Percentiles rank a stretch among this genome's conserved stretches.
These are phyloP conservation scores for Chymomyza costata DNA, from an alignment of 1,140 invertebrate genomes.

Conservation along the genomic window DNA sequence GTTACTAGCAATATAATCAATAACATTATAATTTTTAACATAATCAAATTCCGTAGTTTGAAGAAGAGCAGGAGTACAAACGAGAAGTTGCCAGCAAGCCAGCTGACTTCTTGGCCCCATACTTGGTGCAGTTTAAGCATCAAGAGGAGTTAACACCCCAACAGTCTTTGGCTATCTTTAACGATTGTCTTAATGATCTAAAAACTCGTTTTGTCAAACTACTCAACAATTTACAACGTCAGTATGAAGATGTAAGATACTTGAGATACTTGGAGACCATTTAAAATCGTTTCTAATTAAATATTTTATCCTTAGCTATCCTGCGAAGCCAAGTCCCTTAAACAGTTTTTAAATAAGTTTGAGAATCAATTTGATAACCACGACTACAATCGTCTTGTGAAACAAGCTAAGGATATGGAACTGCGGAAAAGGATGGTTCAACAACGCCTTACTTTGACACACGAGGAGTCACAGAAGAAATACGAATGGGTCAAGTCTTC, in stretches of 20 bases:
- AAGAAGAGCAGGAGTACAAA: constrained; percentile 63
- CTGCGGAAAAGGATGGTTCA: constrained; percentile 71
- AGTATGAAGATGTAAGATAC: constrained; percentile 76
- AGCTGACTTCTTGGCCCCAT: constrained; percentile 78
- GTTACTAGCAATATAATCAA: background rate
- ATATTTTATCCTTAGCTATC: constrained; percentile 42
- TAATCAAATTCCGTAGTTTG: constrained; percentile 74
- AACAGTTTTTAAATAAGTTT: constrained; percentile 64
- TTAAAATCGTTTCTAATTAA: background rate
- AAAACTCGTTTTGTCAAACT: constrained; percentile 76
- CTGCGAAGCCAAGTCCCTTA: constrained; percentile 59
- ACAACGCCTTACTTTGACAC: constrained; percentile 58
- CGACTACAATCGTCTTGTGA: constrained; percentile 64
- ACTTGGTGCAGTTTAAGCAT: constrained; percentile 77
- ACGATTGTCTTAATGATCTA: constrained; percentile 78
- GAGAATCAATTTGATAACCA: constrained; percentile 69
- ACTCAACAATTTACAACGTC: constrained; percentile 77
- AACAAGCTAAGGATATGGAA: constrained; percentile 62
- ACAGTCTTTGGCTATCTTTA: constrained; percentile 73
- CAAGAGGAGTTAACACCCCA: constrained; percentile 55
- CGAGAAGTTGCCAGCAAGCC: constrained; percentile 67
- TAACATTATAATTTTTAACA: too few species aligned
- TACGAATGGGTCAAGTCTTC: constrained; percentile 62
- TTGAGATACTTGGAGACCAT: background rate
- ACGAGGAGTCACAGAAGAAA: constrained; percentile 68